phyloP scores from a whole-genome alignment of 2,113 vertebrate genomes.

The Menura novaehollandiae region DNA sequence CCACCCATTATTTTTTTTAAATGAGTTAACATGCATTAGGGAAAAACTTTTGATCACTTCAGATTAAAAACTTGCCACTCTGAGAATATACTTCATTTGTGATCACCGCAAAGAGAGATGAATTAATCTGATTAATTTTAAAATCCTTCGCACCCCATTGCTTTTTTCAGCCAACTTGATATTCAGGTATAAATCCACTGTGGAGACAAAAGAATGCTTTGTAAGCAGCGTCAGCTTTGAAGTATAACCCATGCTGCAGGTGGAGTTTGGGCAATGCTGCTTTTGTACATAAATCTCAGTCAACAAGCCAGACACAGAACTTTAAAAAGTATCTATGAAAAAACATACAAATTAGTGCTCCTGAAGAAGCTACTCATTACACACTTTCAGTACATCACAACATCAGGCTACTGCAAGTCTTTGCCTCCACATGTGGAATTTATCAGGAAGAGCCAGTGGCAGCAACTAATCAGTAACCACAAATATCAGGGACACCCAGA shows the following conservation, averaged over 20 bases:
- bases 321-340: background rate
- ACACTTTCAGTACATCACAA: background rate
- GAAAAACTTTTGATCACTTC: background rate
- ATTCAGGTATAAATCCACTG: conserved; percentile 9
- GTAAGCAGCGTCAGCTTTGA: conserved; percentile 7
- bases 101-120: background rate
- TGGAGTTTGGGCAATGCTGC: background rate
- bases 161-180: background rate
- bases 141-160: background rate
- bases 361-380: background rate
- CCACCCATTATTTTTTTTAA: background rate
- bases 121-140: background rate
- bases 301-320: background rate
- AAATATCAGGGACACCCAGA: conserved; percentile 36
- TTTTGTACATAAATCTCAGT: background rate
- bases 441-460: conserved; percentile 12
- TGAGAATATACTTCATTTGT: background rate
- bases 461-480: conserved; percentile 52
- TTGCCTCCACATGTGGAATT: background rate
- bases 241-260: background rate
- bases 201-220: conserved; percentile 22
- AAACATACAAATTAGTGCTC: background rate
- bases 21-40: background rate
- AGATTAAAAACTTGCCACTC: background rate
- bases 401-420: background rate